Evolutionary conservation across 35 echinoderm and acorn worm species (phyloP), one percentile per base, ranked within the genome.

Genomic region (Apostichopus parvimensis): DNA sequence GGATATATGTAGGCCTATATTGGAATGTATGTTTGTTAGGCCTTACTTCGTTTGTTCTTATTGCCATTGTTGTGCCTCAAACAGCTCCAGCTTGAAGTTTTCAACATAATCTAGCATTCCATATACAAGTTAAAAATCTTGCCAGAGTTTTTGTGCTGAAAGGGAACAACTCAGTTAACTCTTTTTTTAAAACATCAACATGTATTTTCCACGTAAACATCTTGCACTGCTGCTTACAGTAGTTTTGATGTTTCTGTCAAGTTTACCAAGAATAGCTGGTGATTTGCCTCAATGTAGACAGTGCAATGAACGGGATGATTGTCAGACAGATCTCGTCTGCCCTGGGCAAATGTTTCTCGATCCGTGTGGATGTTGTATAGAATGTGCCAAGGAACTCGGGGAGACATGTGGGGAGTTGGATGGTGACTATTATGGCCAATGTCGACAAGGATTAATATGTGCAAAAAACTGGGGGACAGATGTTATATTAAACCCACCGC

Each of bases 311-410:
- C 78, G 66, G 45, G 61, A 76, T 14, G 61, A 58, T 15, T 96
- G 95, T 61, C 87, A 80, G 18, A 13, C 17, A n/a, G 71, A 80
- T 9, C 57, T 92, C 14, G 56, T 78, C 87, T 97, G 95, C 73
- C 90, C 56, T 17, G 95, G 93, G 12, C 91, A 91, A 17, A 54
- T 93, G 45, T 64, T 97, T 7, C 54, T 92, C 15, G 93, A 92
- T 54, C 86, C 87, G 5, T 97, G 95, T 91, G 85, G 77, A 24
- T 97, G 95, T 53, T 97, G 95, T 90, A 90, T 85, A 79, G 86
- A 88, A 22, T 97, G 95, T 93, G 95, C 95, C 22, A 97, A 94
- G 87, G 93, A 92, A 78, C 54, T 91, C 10, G 91, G 87, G 14
- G 93, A 97, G 87, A 77, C 57, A 58, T 97, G 95, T 87, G 95